A percentile compares a stretch with the other conserved stretches of the same genome.
phyloP scores from a whole-genome alignment of 1,140 invertebrate species.

The Drepana arcuata region DNA sequence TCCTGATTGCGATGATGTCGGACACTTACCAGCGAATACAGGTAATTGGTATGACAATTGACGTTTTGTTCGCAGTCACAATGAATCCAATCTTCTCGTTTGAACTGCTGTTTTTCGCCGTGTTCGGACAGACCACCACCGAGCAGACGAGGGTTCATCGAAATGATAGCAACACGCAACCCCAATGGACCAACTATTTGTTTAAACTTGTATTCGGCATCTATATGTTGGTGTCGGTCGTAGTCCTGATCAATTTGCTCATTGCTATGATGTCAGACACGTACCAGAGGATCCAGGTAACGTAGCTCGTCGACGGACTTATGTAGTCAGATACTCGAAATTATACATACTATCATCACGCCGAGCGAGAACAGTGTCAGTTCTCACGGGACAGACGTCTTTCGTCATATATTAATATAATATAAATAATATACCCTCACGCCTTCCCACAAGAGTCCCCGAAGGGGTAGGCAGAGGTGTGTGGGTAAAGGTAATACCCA shows the following conservation, averaged over 20 bases:
- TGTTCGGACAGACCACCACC: slow-evolving; percentile 97
- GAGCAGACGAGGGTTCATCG: slow-evolving; percentile 81
- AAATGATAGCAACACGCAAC: slow-evolving; percentile 74
- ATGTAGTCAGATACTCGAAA: no score
- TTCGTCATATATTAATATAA: no score
- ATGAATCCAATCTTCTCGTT: slow-evolving; percentile 92
- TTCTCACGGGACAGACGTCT: no score
- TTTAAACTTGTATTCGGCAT: slow-evolving; percentile 90
- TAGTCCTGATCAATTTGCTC: slow-evolving; percentile 98
- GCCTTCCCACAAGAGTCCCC: no score
- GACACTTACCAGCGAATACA: slow-evolving; percentile 99
- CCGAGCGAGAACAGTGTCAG: no score
- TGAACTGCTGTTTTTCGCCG: slow-evolving; percentile 98
- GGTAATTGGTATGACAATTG: slow-evolving; percentile 73
- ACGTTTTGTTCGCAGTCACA: slow-evolving; percentile 83
- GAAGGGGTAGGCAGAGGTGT: no score
- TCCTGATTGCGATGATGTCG: slow-evolving; percentile 99
- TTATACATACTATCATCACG: no score
- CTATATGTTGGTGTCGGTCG: slow-evolving; percentile 98
- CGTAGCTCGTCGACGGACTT: no score
- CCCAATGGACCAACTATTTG: slow-evolving; percentile 82
- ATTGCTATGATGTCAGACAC: slow-evolving; percentile 99
- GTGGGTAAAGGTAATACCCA: no score
- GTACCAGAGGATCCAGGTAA: slow-evolving; percentile 97
- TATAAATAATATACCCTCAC: no score